Percentiles rank a stretch among this genome's conserved stretches.
These are phyloP conservation scores for Tiliacea aurago DNA, from an alignment of 2,888 invertebrate genomes.

Conservation along the genomic window DNA sequence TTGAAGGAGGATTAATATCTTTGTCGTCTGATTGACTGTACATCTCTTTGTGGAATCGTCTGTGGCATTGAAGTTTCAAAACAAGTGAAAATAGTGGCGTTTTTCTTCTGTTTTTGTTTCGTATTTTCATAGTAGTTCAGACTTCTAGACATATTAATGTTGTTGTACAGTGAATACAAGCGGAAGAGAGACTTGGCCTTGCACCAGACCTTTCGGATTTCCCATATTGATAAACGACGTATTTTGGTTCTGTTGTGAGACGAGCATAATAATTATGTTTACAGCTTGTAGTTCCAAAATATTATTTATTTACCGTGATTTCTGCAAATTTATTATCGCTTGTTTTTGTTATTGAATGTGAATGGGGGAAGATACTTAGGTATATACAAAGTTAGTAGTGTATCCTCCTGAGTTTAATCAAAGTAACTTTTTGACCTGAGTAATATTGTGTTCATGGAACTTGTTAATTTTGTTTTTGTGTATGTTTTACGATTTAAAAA, in stretches of 20 bases:
- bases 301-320: conserved; percentile 17
- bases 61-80: not conserved
- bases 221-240: not conserved
- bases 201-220: not conserved
- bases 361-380: not conserved
- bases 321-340: conserved; percentile 9
- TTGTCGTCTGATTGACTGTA: not conserved
- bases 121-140: no score
- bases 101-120: not conserved
- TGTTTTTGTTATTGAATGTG: conserved; percentile 40
- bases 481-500: not conserved
- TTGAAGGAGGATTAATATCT: not conserved
- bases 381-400: not conserved
- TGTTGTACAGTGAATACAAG: not conserved
- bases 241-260: not conserved
- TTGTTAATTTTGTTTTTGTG: not conserved
- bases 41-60: not conserved
- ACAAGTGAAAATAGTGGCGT: not conserved
- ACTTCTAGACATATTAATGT: not conserved
- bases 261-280: conserved; percentile 2
- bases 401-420: not conserved
- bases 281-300: not conserved
- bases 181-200: not conserved
- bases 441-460: not conserved
- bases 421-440: not conserved